Evolutionary conservation across 2,888 invertebrate genomes (phyloP).

Genomic region (Uropetala carovei): DNA sequence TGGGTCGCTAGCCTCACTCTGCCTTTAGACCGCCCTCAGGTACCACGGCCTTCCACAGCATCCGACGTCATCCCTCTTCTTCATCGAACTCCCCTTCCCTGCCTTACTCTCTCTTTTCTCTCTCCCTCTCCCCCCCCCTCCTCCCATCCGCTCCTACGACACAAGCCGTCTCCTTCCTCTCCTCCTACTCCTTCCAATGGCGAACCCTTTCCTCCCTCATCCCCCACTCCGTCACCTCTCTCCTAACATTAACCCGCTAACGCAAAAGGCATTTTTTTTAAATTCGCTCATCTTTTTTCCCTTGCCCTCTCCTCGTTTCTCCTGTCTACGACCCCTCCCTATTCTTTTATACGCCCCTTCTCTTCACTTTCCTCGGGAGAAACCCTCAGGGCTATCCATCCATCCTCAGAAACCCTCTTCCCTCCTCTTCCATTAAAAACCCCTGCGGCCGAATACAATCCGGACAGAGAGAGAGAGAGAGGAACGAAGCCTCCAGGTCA

Average conservation of each 20-base stretch:
- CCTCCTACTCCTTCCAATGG: background rate
- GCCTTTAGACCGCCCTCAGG: conserved; percentile 52
- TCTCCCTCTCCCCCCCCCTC: background rate
- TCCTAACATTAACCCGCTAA: background rate
- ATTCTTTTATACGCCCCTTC: background rate
- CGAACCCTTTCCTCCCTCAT: background rate
- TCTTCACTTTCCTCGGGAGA: background rate
- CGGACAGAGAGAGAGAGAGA: background rate
- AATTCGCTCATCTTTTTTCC: no score
- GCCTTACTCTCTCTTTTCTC: background rate
- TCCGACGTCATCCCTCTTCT: conserved; percentile 9
- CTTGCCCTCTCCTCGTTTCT: background rate
- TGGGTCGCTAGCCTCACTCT: conserved; percentile 60
- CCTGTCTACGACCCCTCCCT: background rate
- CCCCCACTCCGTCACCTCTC: background rate
- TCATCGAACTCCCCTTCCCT: background rate
- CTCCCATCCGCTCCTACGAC: background rate
- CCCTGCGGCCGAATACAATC: background rate
- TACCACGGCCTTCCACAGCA: conserved; percentile 39
- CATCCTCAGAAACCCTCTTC: background rate
- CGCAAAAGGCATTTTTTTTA: background rate
- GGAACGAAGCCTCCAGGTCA: background rate
- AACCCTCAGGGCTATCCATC: background rate
- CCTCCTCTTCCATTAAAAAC: background rate
- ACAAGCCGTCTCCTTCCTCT: background rate